These are phyloP conservation scores for Chalcosyrphus nemorum DNA, from an alignment of 2,888 invertebrate species.

Conservation along the genomic window DNA sequence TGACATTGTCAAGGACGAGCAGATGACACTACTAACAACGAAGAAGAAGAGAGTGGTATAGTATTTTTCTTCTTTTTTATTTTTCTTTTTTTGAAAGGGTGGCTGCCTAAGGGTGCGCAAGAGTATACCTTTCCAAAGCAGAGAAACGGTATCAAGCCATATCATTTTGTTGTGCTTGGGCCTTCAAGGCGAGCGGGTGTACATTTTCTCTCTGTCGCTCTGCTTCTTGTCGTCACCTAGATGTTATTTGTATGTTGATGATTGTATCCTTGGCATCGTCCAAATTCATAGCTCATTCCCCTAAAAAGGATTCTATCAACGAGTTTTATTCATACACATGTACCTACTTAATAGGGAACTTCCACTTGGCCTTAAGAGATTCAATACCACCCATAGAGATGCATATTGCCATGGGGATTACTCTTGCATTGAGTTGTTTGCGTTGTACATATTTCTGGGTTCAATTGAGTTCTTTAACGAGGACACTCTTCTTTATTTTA, in stretches of 20 bases:
- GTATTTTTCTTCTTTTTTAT: neutral
- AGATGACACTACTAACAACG: slow-evolving; percentile 3
- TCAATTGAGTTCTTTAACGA: neutral
- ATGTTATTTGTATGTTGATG: neutral
- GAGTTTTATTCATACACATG: neutral
- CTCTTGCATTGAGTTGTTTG: neutral
- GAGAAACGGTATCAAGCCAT: neutral
- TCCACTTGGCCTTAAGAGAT: neutral
- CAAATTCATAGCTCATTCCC: neutral
- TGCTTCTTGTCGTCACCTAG: neutral
- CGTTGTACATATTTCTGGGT: neutral
- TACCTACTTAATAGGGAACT: neutral
- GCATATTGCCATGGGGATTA: neutral
- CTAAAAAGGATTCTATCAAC: neutral
- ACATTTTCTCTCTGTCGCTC: neutral
- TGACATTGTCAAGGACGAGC: slow-evolving; percentile 26
- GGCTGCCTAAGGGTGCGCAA: neutral
- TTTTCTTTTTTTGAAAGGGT: neutral
- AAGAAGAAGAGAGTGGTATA: neutral
- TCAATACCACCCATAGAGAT: neutral
- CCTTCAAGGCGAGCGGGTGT: no score
- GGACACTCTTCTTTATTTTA: neutral
- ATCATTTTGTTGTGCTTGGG: neutral
- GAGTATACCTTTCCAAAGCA: neutral
- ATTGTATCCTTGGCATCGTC: neutral